phyloP scores from a whole-genome alignment of 35 echinoderm and acorn worm genomes.

The Heliocidaris erythrogramma region DNA sequence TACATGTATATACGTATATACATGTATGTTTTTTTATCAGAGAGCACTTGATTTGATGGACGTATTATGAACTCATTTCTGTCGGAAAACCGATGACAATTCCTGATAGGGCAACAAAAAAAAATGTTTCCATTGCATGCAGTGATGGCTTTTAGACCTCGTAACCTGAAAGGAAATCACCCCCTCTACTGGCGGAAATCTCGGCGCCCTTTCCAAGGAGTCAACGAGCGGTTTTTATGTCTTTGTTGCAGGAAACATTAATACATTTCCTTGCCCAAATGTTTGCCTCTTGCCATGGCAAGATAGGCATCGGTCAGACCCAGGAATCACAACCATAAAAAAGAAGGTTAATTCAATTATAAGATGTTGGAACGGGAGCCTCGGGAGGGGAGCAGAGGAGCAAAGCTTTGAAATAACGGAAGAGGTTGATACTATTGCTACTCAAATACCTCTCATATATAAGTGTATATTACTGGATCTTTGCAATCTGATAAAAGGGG shows the following conservation, averaged over 20 bases:
- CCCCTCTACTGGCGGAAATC: conserved; percentile 31
- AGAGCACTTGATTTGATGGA: no score
- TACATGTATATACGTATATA: no score
- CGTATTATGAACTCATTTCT: no score
- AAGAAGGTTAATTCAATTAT: neutral
- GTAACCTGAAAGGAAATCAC: neutral
- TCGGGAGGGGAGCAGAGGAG: neutral
- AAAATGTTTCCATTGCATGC: no score
- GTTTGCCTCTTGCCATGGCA: neutral
- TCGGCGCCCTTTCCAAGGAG: neutral
- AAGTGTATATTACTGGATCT: no score
- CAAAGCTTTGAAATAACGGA: neutral
- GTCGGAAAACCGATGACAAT: no score
- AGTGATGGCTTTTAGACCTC: neutral
- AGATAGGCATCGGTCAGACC: neutral
- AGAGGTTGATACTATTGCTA: neutral
- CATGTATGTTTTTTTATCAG: no score
- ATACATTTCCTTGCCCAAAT: neutral
- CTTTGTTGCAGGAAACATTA: neutral
- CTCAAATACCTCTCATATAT: no score
- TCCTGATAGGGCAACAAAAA: no score
- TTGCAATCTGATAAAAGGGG: no score
- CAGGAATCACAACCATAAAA: neutral
- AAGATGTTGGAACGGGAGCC: neutral
- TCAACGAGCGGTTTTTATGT: neutral